Conservation (phyloP, 2,113 vertebrate genomes). For the Paedocypris sp. region DNA sequence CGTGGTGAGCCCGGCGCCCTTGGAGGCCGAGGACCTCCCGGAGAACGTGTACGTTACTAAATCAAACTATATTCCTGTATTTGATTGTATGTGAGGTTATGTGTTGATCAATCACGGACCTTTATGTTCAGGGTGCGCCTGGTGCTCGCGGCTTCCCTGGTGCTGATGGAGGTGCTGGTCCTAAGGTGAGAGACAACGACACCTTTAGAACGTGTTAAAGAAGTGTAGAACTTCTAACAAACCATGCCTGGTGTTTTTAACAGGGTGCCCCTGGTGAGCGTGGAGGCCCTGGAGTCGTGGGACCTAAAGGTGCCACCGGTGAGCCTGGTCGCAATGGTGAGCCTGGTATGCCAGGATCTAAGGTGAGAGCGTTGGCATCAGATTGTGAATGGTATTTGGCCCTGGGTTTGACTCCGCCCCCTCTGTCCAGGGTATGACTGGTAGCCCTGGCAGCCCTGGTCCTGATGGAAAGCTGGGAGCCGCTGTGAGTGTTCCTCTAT, state of each 20-base stretch:
- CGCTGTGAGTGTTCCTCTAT: constrained; percentile 64
- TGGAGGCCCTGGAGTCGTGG: constrained; percentile 72
- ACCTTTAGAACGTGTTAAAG: neutral
- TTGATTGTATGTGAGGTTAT: no score
- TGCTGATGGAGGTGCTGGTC: constrained; percentile 76
- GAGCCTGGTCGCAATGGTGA: constrained; percentile 91
- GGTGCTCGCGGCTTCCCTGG: constrained; percentile 95
- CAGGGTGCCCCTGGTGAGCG: constrained; percentile 87
- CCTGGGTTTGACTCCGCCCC: constrained; percentile 25
- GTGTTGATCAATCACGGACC: neutral
- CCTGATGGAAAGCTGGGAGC: constrained; percentile 88
- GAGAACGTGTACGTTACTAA: constrained; percentile 76
- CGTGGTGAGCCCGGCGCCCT: constrained; percentile 82
- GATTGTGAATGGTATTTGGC: neutral
- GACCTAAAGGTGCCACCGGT: constrained; percentile 83
- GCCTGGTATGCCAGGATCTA: constrained; percentile 84
- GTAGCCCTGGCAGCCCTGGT: constrained; percentile 92
- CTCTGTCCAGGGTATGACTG: constrained; percentile 81
- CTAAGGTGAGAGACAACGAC: constrained; percentile 68
- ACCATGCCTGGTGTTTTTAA: neutral
- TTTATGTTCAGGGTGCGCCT: constrained; percentile 67
- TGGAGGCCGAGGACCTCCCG: constrained; percentile 76
- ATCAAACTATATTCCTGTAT: neutral
- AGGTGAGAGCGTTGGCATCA: constrained; percentile 59
- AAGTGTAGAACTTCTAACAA: no score